Percentiles rank a stretch among this genome's conserved stretches.
Evolutionary conservation across 1,140 invertebrate species (phyloP).

Genomic region (Atta cephalotes): DNA sequence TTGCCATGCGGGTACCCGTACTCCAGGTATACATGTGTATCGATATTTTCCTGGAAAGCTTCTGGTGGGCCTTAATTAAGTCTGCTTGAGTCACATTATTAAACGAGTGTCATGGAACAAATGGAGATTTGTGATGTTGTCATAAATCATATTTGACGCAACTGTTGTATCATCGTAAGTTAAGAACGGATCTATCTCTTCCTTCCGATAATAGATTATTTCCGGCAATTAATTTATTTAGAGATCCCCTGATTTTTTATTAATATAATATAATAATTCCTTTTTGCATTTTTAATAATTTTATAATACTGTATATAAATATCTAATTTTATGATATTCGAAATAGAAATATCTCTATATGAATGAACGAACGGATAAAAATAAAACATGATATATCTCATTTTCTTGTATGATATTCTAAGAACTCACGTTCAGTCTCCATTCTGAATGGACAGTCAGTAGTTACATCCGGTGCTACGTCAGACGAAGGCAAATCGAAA

Average conservation of each 20-base stretch:
- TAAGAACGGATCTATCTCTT: not conserved
- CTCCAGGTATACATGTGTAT: constrained; percentile 56
- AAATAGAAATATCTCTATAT: constrained; percentile 17
- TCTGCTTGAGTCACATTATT: constrained; percentile 53
- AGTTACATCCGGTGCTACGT: constrained; percentile 71
- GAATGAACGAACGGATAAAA: constrained; percentile 7
- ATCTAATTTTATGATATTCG: not conserved
- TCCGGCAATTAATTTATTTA: constrained; percentile 14
- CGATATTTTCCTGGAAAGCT: constrained; percentile 60
- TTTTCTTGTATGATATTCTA: not conserved
- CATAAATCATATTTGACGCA: constrained; percentile 51
- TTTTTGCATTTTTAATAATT: not conserved
- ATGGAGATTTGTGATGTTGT: constrained; percentile 52
- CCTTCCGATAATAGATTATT: constrained; percentile 35
- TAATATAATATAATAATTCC: not conserved
- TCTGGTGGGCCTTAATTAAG: constrained; percentile 49
- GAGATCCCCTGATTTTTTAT: not conserved
- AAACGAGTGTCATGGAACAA: constrained; percentile 28
- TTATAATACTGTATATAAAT: not conserved
- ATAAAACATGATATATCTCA: not conserved
- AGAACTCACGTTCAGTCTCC: constrained; percentile 35
- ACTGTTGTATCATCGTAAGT: not conserved
- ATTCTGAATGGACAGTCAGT: constrained; percentile 66
- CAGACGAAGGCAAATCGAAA: constrained; percentile 69
- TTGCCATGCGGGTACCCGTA: constrained; percentile 69